Evolutionary conservation across 2,888 invertebrate species (phyloP).

Genomic region (Tiliacea aurago): DNA sequence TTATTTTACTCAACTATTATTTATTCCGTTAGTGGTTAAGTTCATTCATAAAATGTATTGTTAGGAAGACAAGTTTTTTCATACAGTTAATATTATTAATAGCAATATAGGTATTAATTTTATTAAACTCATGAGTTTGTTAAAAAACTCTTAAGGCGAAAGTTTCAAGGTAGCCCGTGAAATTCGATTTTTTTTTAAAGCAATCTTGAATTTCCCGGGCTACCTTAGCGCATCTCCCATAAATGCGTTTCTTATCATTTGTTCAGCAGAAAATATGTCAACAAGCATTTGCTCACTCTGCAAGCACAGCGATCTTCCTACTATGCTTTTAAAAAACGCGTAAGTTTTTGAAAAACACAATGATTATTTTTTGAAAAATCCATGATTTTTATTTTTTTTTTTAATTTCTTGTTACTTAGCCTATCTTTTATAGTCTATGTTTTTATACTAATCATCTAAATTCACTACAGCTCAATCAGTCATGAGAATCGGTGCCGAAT

Average conservation of each 20-base stretch:
- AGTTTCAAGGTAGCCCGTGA: too few relatives aligned
- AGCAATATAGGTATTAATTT: neutral
- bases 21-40: neutral
- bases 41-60: slow-evolving; percentile 19
- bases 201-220: too few relatives aligned
- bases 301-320: neutral
- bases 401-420: neutral
- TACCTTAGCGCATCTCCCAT: too few relatives aligned
- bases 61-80: neutral
- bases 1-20: slow-evolving; percentile 3
- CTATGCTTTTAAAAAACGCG: too few relatives aligned
- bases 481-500: slow-evolving; percentile 74
- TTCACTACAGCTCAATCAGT: slow-evolving; percentile 52
- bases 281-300: neutral
- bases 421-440: neutral
- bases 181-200: too few relatives aligned
- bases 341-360: too few relatives aligned
- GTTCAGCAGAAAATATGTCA: neutral
- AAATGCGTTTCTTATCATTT: too few relatives aligned
- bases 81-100: neutral
- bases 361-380: neutral
- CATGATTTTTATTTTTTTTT: neutral
- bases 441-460: slow-evolving; percentile 38
- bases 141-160: neutral
- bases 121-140: neutral